A percentile compares a stretch with the other conserved stretches of the same genome.
Evolutionary conservation across 92 coral and sea anemone species (phyloP).

Genomic region (Pocillopora meandrina): DNA sequence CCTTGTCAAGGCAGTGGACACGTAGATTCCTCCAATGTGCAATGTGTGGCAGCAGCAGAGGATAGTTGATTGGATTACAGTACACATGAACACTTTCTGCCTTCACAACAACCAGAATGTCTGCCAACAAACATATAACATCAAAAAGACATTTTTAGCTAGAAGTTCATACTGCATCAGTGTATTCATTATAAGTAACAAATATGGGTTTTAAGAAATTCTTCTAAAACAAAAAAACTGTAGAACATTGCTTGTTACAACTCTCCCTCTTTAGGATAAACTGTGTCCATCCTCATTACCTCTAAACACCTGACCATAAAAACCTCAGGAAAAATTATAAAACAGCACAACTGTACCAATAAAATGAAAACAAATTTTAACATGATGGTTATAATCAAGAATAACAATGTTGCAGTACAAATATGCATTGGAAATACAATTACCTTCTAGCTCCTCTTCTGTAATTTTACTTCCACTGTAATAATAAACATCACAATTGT

Average conservation of each 20-base stretch:
- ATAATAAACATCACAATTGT: constrained; percentile 7
- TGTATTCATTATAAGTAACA: not conserved
- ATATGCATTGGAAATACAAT: not conserved
- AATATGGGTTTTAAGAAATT: too few relatives aligned
- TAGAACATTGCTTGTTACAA: too few relatives aligned
- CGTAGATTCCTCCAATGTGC: constrained; percentile 90
- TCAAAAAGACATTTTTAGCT: not conserved
- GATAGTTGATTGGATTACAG: constrained; percentile 81
- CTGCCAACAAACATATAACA: constrained; percentile 31
- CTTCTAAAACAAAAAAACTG: too few relatives aligned
- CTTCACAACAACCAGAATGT: constrained; percentile 76
- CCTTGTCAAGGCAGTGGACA: constrained; percentile 66
- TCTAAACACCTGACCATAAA: too few relatives aligned
- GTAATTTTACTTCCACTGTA: constrained; percentile 63
- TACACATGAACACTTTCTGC: constrained; percentile 77
- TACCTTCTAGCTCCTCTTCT: constrained; percentile 82
- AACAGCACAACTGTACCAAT: not conserved
- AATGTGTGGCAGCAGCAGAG: constrained; percentile 65
- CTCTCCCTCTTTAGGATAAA: too few relatives aligned
- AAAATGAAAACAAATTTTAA: not conserved
- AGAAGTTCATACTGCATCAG: not conserved
- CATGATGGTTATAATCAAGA: not conserved
- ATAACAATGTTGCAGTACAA: not conserved
- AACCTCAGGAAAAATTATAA: too few relatives aligned
- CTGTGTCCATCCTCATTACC: too few relatives aligned